Evolutionary conservation across 2,888 invertebrate genomes (phyloP), one percentile per base, ranked within the genome.

Genomic region (Phalera bucephala): DNA sequence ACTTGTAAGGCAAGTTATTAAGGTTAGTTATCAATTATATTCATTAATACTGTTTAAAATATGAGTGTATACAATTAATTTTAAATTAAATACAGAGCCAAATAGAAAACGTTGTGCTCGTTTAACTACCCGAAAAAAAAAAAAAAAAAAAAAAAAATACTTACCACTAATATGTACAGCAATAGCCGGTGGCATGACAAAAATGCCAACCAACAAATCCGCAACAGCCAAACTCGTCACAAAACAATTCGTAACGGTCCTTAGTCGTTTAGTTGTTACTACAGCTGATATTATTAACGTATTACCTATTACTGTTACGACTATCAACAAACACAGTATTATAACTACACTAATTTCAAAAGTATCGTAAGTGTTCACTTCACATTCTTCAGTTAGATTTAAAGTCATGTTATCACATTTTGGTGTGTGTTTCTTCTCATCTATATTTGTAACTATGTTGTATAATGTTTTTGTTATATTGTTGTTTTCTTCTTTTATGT

Each of bases 171-270:
- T 91, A 82, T 96, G 94, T 40, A 96, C 92, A 39, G 96, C 95
- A 22, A 97, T 96, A n/a, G 97, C 97, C 29, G 97, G 97, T 1
- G 98, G 98, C 95, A 99, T 95, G 0, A 99, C 98, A 64, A 97
- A 95, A 19, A 97, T 93, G 0, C 98, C 99, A 2, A 99, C 97
- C 51, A 97, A 80, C 77, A 98, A 92, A 90, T 99, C 99, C 28
- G 98, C 98, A 0, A 95, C 94, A 0, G 98, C 98, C 72, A 99
- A 86, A 33, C 97, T 98, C 68, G 97, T 97, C 49, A 99, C 97
- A 81, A 98, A 97, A 72, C 97, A 96, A 75, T 99, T 98, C 31
- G 98, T 98, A 19, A 98, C 97, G 0, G 97, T 97, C 50, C 98
- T 92, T 49, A 99, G 89, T 50, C 97, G 91, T 52, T 95, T 93